Base-by-base conservation (phyloP, 1,140 invertebrate genomes). In the Listronotus bonariensis region DNA sequence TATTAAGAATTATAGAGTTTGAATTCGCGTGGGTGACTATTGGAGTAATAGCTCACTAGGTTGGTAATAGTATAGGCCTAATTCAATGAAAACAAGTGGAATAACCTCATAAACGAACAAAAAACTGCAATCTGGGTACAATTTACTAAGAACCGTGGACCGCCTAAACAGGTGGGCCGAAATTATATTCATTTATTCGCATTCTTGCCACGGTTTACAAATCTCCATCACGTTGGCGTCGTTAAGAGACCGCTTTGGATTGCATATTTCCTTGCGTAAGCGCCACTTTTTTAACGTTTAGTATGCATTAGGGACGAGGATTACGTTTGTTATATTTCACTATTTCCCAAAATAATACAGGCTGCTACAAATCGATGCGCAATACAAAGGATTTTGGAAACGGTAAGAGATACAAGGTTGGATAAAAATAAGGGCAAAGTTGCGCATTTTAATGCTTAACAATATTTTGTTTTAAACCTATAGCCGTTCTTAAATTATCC, bases 171-270 rank as follows among this genome's bases (percentile, higher is more conserved):
- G 49, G 58, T 52, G 36, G 58, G 48, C 18, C 48, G 49, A 61
- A 61, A 61, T 61, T 31, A 38, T 61, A 61, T 61, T 61, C 58
- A 61, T 61, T 61, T 61, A 61, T 61, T 61, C 58, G 58, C 58
- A 61, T 61, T 61, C 58, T 43, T 53, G 58, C 58, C 38, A 52
- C 58, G 58, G 38, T 61, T 61, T 61, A 61, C 40, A 61, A 61
- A 61, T 61, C 58, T 61, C 58, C 58, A 52, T 53, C 48, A 61
- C 34, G 48, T 61, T 53, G 48, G 58, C 38, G 58, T 52, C 49
- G 45, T 59, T 59, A 49, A 59, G 53, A 38, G 46, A 36, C 57
- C 43, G 42, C 57, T 48, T 49, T 59, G 15, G 45, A 14, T 48
- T 40, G 31, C 15, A 49, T 49, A 40, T 18, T 51, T 48, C 43